Evolutionary conservation across 2,888 invertebrate species (phyloP).

Genomic region (Halictus ligatus): DNA sequence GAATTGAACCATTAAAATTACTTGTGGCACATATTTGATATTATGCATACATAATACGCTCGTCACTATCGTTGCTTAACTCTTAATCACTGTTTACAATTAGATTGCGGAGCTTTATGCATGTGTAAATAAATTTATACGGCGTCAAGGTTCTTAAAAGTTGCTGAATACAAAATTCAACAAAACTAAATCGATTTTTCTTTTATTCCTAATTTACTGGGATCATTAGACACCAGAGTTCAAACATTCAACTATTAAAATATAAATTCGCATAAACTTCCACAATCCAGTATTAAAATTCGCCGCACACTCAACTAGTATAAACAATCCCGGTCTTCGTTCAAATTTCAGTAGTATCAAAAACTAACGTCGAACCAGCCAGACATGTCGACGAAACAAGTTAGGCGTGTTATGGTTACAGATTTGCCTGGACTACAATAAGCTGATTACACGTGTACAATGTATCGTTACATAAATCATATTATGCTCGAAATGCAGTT

Average conservation of each 20-base stretch:
- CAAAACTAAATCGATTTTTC: too few species aligned
- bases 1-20: not conserved
- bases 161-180: not conserved
- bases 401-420: not conserved
- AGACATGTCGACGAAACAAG: not conserved
- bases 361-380: not conserved
- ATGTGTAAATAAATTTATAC: not conserved
- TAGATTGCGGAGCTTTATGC: not conserved
- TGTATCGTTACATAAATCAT: constrained; percentile 16
- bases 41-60: not conserved
- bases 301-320: not conserved
- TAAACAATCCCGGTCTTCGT: not conserved
- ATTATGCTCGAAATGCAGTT: constrained; percentile 11
- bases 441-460: constrained; percentile 5
- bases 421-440: constrained; percentile 5
- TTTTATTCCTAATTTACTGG: too few species aligned
- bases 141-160: not conserved
- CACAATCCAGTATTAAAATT: not conserved
- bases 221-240: not conserved
- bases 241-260: not conserved
- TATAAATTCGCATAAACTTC: not conserved
- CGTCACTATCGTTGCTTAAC: not conserved
- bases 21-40: not conserved
- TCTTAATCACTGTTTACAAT: not conserved
- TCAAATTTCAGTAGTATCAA: not conserved